Base-by-base conservation (phyloP, 1,140 invertebrate genomes). In the Physella acuta region DNA sequence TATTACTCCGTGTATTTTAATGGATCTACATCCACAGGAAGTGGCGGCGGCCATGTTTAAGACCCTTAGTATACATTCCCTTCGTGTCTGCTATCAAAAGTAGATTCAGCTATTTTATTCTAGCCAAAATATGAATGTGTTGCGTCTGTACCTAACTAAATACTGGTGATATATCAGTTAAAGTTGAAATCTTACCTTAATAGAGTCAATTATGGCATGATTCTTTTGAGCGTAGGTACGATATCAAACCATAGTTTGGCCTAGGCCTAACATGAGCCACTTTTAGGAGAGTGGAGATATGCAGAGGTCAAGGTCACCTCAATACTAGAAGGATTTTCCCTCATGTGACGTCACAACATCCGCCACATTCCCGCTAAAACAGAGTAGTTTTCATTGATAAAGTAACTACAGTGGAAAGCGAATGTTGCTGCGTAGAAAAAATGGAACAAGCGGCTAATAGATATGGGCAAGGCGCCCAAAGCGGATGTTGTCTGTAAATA, bases 311-410 rank as follows among this genome's bases (percentile, higher is more conserved):
- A 76, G 64, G 82, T 84, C 64, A 67, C 58, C 3, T 72, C 69
- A 11, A 68, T 87, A 26, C 52, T 26, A 5, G 39, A 73, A 79
- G 71, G 73, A 80, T 66, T 85, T 83, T 26, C 74, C 83, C 20
- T 81, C 78, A n/a, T 81, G 74, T n/a, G 71, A 81, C 62, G 72
- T 96, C 16, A 95, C 96, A 4, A 78, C 90, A 44, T 88, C 88
- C n/a, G 87, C 89, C 14, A 61, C 74, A 74, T 77, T 28, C 71
- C 72, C 52, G 74, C 67, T n/a, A 69, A n/a, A 69, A 62, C 30
- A 17, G 4, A 5, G 11, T 17, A 37, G 16, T 60, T 34, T 60
- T 60, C 58, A 60, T 60, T 60, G 58, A 60, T 60, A 60, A 60
- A 36, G 37, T 33, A 14, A 8, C 1, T 17, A 8, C 39, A 44